Base-by-base conservation (phyloP, 2,888 invertebrate genomes). In the Trisateles emortualis region DNA sequence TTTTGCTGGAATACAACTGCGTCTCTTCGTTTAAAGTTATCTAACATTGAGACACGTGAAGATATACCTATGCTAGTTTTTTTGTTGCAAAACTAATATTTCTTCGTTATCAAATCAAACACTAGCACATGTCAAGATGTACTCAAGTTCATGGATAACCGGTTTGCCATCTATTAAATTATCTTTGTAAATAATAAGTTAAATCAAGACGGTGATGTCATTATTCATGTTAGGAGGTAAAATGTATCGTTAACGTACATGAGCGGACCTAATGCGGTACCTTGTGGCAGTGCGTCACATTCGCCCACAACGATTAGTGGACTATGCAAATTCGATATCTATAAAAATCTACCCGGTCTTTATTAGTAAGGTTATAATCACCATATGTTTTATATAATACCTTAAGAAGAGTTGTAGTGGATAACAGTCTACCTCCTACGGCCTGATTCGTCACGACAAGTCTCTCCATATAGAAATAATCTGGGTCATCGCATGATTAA, bases 171-270 rank as follows among this genome's bases (percentile, higher is more conserved):
- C 62, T 52, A 57, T 70, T 59, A 67, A 74, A 67, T 68, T 66
- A 58, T 59, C 62, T 69, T 58, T 64, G 83, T 84, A 87, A 88
- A 88, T 76, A 86, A 78, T 73, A 64, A 70, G 68, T 76, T 79
- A 83, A 82, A 59, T 83, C 74, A 59, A 79, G 81, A 52, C 49
- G 83, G 63, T 92, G 91, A 92, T 91, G 84, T 92, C 91, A 90
- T 52, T 63, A 68, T 81, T 80, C 73, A 77, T 81, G 78, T 82
- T 78, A 77, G 73, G 76, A 76, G 82, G 80, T 78, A 83, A 69
- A 83, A 81, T 64, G 78, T 81, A 59, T 70, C 78, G 78, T 73
- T 73, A 68, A 76, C 72, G 72, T 76, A 82, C 78, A 81, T 75
- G 79, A 76, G 70, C 74, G 74, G 81, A 60, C 70, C 66, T 60